Conservation (phyloP, 2,888 invertebrate genomes). For the Cephus sareptanus region DNA sequence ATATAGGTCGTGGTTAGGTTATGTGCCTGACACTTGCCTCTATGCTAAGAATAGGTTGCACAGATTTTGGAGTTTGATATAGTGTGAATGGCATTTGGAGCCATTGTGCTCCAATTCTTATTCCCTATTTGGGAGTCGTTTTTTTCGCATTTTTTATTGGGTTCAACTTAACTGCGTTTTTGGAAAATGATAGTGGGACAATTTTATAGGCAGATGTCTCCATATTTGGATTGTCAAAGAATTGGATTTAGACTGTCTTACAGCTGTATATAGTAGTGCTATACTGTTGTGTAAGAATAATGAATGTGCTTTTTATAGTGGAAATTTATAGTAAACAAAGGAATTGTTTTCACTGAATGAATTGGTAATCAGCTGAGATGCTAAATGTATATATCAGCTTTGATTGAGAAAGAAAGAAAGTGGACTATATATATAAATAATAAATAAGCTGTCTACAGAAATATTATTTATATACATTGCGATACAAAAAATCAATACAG, state of each 20-base stretch:
- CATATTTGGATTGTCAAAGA: neutral
- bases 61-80: neutral
- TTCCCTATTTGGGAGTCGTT: neutral
- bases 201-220: neutral
- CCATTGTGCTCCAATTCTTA: neutral
- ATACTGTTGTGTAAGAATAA: neutral
- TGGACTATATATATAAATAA: neutral
- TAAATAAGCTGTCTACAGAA: neutral
- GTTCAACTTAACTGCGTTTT: neutral
- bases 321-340: neutral
- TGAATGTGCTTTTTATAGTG: neutral
- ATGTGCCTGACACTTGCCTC: slow-evolving; percentile 32
- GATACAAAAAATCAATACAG: neutral
- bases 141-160: neutral
- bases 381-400: neutral
- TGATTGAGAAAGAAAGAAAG: neutral
- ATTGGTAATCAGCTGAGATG: neutral
- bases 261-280: neutral
- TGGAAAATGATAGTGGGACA: neutral
- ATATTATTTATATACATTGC: neutral
- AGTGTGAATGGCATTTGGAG: neutral
- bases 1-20: neutral
- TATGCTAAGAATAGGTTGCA: slow-evolving; percentile 4
- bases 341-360: neutral
- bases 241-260: neutral